phyloP scores from a whole-genome alignment of 1,140 invertebrate genomes.

The Heliconius eleuchia region DNA sequence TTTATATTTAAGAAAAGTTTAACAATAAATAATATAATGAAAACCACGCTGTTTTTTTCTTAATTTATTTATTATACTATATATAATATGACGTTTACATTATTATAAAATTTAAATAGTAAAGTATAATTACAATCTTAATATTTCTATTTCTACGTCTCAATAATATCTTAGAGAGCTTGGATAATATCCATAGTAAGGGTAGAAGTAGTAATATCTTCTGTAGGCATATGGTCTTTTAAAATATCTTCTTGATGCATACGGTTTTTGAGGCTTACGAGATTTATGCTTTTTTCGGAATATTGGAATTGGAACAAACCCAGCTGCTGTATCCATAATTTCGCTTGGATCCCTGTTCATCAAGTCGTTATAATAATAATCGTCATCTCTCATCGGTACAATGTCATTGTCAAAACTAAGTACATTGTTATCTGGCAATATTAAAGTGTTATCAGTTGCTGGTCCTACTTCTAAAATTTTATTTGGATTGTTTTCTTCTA shows the following conservation, averaged over 20 bases:
- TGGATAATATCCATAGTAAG: slow-evolving; percentile 61
- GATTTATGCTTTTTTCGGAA: slow-evolving; percentile 53
- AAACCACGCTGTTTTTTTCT: slow-evolving; percentile 44
- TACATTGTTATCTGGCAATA: slow-evolving; percentile 29
- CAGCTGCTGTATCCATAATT: slow-evolving; percentile 71
- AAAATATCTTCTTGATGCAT: slow-evolving; percentile 54
- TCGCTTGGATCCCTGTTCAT: slow-evolving; percentile 57
- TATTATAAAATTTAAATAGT: neutral
- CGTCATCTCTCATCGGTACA: slow-evolving; percentile 33
- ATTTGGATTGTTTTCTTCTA: slow-evolving; percentile 39
- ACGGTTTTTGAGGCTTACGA: slow-evolving; percentile 45
- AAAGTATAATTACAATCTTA: neutral
- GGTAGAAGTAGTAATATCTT: slow-evolving; percentile 53
- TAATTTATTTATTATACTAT: neutral
- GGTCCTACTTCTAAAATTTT: slow-evolving; percentile 26
- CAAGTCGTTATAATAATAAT: slow-evolving; percentile 45
- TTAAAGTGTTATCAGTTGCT: slow-evolving; percentile 25
- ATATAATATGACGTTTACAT: neutral
- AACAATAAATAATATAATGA: slow-evolving; percentile 58
- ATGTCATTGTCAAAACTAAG: slow-evolving; percentile 33
- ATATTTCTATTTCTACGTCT: neutral
- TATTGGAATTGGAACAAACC: slow-evolving; percentile 61
- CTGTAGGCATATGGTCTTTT: slow-evolving; percentile 51
- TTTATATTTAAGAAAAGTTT: slow-evolving; percentile 34
- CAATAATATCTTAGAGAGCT: slow-evolving; percentile 71